Base-by-base conservation (phyloP, 2,113 vertebrate species). In the Tachuris rubrigastra region DNA sequence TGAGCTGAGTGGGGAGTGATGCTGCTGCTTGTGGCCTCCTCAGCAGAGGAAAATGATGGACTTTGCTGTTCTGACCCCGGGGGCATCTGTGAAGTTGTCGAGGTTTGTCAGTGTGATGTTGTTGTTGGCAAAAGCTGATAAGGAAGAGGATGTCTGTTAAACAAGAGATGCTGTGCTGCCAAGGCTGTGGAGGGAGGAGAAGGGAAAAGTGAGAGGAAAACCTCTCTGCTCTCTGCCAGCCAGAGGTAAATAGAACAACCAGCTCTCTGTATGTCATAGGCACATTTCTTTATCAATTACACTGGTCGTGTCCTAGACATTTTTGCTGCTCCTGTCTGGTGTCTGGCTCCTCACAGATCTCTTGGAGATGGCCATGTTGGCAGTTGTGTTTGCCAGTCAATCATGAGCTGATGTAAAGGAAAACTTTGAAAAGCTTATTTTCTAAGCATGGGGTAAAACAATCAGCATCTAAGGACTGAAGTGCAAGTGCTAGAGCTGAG, bases 31-130 rank as follows among this genome's bases (percentile, higher is more conserved):
- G 0, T 10, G 21, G 63, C 59, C 28, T 88, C 52, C 62, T 90
- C 63, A 12, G 52, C 62, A 63, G 42, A 50, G 39, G 11, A 91
- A 33, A 41, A n/a, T 66, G n/a, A 88, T 83, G 20, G 3, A 27
- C 76, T 94, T 84, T 95, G 88, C 85, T 76, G 8, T 44, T 56
- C 73, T 63, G 56, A 37, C 88, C 88, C 95, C 47, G 65, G 56
- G 35, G 82, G 41, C 83, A 89, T 52, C 92, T 84, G 28, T 16
- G 90, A 69, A 47, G 10, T 58, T 86, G 55, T 86, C 85, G 59
- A 20, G 68, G 39, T 47, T 42, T 88, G 79, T 89, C 90, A 93
- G 31, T 30, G 17, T 88, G 42, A 4, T 8, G 12, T 39, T 63
- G 53, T 0, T 1, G 42, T 33, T 63, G 65, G 68, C 8, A 27